Base-by-base conservation (phyloP, 2,888 invertebrate genomes). In the Eilema caniola region DNA sequence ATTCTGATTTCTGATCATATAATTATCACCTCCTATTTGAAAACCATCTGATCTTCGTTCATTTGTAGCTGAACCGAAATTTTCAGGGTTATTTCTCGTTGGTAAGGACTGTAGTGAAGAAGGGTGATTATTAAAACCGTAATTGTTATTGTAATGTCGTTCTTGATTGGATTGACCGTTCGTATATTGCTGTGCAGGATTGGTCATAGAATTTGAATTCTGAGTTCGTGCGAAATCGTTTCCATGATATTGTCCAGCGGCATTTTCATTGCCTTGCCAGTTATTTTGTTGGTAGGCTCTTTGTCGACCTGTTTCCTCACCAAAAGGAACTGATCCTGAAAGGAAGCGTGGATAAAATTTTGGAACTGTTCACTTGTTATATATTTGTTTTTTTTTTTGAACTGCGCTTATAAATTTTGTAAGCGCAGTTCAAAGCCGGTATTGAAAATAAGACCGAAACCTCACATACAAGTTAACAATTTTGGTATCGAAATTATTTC, bases 291-390 rank as follows among this genome's bases (percentile, higher is more conserved):
- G 67, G 62, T 72, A 64, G 33, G 64, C 71, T 76, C 75, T 76
- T 72, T 82, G 79, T 70, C 67, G 72, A 53, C 47, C 65, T 23
- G 24, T 57, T 67, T 78, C 79, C 62, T 78, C 77, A 8, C 70
- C 56, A 68, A 70, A 75, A 64, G 85, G 79, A 70, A 66, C 33
- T 23, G 85, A 78, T 68, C 71, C 86, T 86, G 81, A 72, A 85
- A 85, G 62, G 62, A 66, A 33, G 11, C 41, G 37, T 53, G 8
- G 8, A 70, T 64, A 47, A 53, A 1, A 14, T 61, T 31, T 33
- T 31, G 31, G 10, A 53, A 53, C 8, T 53, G 16, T 5, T 20
- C 20, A 47, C 1, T 61, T n/a, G n/a, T 31, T 61, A 24, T 10
- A 60, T 14, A 31, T 47, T 47, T 20, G 47, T 5, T 20, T 20